Percentiles rank a stretch among this genome's conserved stretches.
phyloP scores from a whole-genome alignment of 1,140 invertebrate species.

The Fopius arisanus region DNA sequence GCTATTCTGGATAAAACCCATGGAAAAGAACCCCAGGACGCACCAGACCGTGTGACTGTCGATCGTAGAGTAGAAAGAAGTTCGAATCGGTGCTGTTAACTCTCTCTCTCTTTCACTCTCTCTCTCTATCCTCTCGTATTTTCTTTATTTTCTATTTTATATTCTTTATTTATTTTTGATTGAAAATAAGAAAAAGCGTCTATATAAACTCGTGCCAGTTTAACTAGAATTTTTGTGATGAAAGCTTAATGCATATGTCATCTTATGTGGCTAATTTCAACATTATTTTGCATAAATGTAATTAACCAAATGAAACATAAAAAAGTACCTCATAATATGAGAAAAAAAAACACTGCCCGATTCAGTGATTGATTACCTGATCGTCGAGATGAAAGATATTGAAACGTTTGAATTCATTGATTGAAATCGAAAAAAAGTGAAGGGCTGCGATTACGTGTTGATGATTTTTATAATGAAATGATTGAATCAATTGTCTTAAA shows the following conservation, averaged over 20 bases:
- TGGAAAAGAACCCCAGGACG: conserved; percentile 72
- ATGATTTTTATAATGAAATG: no score
- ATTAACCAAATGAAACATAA: background rate
- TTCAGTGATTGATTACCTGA: background rate
- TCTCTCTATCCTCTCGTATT: background rate
- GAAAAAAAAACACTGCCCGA: background rate
- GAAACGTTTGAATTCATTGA: background rate
- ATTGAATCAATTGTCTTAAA: no score
- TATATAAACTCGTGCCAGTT: conserved; percentile 13
- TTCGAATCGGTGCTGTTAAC: conserved; percentile 64
- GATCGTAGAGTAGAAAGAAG: conserved; percentile 67
- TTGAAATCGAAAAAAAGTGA: background rate
- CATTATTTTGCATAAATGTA: conserved; percentile 6
- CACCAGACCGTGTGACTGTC: conserved; percentile 72
- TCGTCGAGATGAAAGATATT: background rate
- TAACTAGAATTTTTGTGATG: conserved; percentile 9
- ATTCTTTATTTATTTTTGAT: conserved; percentile 8
- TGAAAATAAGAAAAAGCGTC: background rate
- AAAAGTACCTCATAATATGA: background rate
- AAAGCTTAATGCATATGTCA: conserved; percentile 9
- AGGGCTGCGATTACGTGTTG: background rate
- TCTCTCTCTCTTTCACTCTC: conserved; percentile 5
- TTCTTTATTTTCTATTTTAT: background rate
- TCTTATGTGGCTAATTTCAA: background rate
- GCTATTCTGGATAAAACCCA: conserved; percentile 91